Conservation (phyloP, 2,797 vertebrate genomes). For the Kryptolebias ocellatus region DNA sequence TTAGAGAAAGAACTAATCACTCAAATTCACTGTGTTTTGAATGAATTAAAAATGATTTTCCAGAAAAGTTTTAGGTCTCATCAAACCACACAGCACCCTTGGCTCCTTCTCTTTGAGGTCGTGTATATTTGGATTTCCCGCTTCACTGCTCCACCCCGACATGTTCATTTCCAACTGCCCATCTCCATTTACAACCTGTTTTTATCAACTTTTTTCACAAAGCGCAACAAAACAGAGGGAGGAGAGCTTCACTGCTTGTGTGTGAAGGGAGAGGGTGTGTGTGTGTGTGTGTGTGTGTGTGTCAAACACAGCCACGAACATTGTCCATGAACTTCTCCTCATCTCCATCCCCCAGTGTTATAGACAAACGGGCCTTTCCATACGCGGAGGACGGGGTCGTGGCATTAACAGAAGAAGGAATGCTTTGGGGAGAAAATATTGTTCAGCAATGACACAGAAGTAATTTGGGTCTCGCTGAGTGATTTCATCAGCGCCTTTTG, state of each 20-base stretch:
- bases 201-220: slow-evolving; percentile 86
- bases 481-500: slow-evolving; percentile 86
- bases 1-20: neutral
- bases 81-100: neutral
- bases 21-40: neutral
- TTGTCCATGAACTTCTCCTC: slow-evolving; percentile 83
- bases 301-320: slow-evolving; percentile 76
- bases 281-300: slow-evolving; percentile 11
- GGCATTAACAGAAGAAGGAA: slow-evolving; percentile 84
- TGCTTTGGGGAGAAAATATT: slow-evolving; percentile 86
- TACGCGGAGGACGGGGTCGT: slow-evolving; percentile 80
- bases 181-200: slow-evolving; percentile 86
- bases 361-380: slow-evolving; percentile 86
- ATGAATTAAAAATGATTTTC: neutral
- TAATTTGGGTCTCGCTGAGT: slow-evolving; percentile 87
- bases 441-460: slow-evolving; percentile 89
- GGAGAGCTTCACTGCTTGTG: slow-evolving; percentile 65
- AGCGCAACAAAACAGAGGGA: slow-evolving; percentile 85
- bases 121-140: slow-evolving; percentile 86
- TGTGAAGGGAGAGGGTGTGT: too few relatives aligned
- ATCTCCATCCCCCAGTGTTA: slow-evolving; percentile 82
- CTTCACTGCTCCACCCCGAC: slow-evolving; percentile 82
- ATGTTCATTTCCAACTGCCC: slow-evolving; percentile 80
- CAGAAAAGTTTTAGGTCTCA: too few relatives aligned
- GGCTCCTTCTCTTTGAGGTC: slow-evolving; percentile 73